A percentile compares a stretch with the other conserved stretches of the same genome.
Conservation (phyloP, 1,140 invertebrate genomes). For the Microplitis mediator region DNA sequence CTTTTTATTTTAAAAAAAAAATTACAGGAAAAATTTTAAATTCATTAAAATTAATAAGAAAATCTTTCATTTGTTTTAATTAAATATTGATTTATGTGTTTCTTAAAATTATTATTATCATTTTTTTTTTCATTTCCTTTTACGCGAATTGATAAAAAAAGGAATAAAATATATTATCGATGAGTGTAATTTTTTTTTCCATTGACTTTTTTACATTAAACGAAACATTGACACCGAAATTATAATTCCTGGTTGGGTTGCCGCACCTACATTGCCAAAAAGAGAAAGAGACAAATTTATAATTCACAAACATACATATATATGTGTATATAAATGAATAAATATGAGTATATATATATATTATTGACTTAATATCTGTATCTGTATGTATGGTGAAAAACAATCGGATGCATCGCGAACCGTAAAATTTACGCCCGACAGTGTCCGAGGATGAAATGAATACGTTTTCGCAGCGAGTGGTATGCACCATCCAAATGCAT, state of each 20-base stretch:
- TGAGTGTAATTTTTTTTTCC: neutral
- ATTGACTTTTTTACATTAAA: neutral
- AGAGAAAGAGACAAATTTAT: conserved; percentile 10
- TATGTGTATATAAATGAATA: neutral
- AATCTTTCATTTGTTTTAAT: no score
- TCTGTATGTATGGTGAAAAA: neutral
- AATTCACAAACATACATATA: neutral
- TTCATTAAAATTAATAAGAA: no score
- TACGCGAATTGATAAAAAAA: no score
- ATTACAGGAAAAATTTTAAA: no score
- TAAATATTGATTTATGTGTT: no score
- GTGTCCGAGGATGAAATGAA: conserved; percentile 16
- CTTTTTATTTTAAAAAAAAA: no score
- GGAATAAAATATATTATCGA: neutral
- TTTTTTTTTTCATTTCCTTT: no score
- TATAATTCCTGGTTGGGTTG: conserved; percentile 12
- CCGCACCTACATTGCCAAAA: conserved; percentile 16
- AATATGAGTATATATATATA: neutral
- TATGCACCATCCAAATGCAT: conserved; percentile 8
- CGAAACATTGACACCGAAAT: conserved; percentile 23
- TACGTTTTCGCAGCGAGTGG: conserved; percentile 10
- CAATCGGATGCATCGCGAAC: conserved; percentile 9
- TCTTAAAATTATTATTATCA: no score
- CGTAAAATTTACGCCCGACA: conserved; percentile 9
- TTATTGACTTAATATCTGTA: neutral